These are phyloP conservation scores for Apostichopus leukothele DNA, from an alignment of 53 echinoderm and acorn worm species.

Conservation along the genomic window DNA sequence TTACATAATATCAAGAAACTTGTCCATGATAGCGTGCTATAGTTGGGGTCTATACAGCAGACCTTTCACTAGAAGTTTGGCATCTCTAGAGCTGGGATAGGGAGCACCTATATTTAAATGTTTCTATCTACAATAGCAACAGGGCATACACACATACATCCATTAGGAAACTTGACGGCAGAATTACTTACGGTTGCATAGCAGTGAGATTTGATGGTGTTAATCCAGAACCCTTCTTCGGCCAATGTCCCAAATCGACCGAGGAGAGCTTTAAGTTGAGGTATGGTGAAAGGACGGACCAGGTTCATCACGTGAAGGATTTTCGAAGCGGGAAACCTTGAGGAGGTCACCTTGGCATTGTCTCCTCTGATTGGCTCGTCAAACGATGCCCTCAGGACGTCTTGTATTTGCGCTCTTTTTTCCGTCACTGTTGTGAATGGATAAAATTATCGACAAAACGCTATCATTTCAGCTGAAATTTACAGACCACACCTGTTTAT, in stretches of 20 bases:
- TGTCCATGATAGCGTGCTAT: too few species aligned
- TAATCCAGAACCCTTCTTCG: conserved; percentile 95
- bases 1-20: too few species aligned
- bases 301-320: conserved; percentile 81
- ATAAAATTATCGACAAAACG: background rate
- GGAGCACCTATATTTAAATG: too few species aligned
- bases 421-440: background rate
- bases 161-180: background rate
- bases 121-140: too few species aligned
- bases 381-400: conserved; percentile 71
- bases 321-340: conserved; percentile 58
- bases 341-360: conserved; percentile 48
- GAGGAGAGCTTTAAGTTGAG: conserved; percentile 89
- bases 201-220: conserved; percentile 96
- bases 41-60: too few species aligned
- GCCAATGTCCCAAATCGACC: conserved; percentile 70
- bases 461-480: too few species aligned
- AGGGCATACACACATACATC: background rate
- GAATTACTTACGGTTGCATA: conserved; percentile 76
- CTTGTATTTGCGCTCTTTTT: conserved; percentile 35
- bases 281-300: conserved; percentile 90
- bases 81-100: too few species aligned
- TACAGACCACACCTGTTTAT: too few species aligned
- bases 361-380: conserved; percentile 78
- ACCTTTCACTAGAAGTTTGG: too few species aligned